Evolutionary conservation across 2,797 vertebrate genomes (phyloP).

Genomic region (Picus viridis): DNA sequence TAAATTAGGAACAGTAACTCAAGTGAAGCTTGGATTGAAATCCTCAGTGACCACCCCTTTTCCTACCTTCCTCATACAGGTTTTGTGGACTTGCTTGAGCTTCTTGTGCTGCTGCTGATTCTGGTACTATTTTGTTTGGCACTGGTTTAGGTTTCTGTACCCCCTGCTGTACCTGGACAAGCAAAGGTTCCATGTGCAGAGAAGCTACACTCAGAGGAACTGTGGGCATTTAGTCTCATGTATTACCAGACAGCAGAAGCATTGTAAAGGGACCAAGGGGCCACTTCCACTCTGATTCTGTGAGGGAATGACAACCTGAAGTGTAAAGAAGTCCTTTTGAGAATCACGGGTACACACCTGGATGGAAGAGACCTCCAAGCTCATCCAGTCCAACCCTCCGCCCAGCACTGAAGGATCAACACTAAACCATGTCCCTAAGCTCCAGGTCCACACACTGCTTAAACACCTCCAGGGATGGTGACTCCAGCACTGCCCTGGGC

Average conservation of each 20-base stretch:
- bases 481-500: too few relatives aligned
- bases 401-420: too few relatives aligned
- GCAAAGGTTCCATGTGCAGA: background rate
- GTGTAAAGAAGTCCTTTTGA: background rate
- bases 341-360: background rate
- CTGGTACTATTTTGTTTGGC: background rate
- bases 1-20: background rate
- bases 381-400: too few relatives aligned
- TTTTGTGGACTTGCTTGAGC: background rate
- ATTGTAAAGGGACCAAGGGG: background rate
- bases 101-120: background rate
- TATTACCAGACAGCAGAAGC: background rate
- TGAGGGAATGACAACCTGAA: background rate
- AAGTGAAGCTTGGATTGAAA: background rate
- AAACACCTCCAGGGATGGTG: too few relatives aligned
- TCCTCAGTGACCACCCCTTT: background rate
- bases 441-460: too few relatives aligned
- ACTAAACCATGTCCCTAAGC: too few relatives aligned
- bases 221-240: background rate
- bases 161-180: background rate
- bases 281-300: background rate
- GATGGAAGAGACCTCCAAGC: too few relatives aligned
- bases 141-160: background rate
- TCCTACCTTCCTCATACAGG: background rate
- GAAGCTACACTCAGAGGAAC: background rate